Percentiles rank a stretch among this genome's conserved stretches.
Conservation (phyloP, 2,113 vertebrate genomes). For the Chaetura pelagica region DNA sequence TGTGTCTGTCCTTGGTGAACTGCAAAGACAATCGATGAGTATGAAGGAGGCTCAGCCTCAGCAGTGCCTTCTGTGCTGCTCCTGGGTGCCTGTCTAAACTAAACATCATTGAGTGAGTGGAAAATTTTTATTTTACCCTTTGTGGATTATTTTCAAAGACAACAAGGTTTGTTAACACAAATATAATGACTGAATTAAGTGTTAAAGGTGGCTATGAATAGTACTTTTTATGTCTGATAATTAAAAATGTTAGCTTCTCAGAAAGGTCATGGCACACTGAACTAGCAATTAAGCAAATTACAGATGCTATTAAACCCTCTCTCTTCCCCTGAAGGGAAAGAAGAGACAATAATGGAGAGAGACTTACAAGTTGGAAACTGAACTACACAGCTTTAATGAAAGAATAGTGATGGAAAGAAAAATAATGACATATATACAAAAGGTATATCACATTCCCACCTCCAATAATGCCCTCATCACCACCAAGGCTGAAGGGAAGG, state of each 20-base stretch:
- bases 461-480: too few species aligned
- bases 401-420: too few species aligned
- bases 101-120: not conserved
- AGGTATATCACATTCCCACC: too few species aligned
- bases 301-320: too few species aligned
- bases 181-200: not conserved
- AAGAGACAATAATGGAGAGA: too few species aligned
- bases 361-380: too few species aligned
- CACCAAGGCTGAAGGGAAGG: too few species aligned
- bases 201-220: not conserved
- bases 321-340: too few species aligned
- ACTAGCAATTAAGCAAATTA: too few species aligned
- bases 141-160: not conserved
- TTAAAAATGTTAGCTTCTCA: not conserved
- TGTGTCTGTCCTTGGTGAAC: not conserved
- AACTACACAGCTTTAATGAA: too few species aligned
- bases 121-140: not conserved
- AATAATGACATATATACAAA: too few species aligned
- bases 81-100: not conserved
- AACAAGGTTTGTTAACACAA: not conserved
- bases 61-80: fast-evolving
- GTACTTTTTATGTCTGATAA: not conserved
- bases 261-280: not conserved
- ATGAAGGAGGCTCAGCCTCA: not conserved
- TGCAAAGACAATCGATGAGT: fast-evolving